These are phyloP conservation scores for Camponotus floridanus DNA, from an alignment of 1,140 invertebrate genomes.

Conservation along the genomic window DNA sequence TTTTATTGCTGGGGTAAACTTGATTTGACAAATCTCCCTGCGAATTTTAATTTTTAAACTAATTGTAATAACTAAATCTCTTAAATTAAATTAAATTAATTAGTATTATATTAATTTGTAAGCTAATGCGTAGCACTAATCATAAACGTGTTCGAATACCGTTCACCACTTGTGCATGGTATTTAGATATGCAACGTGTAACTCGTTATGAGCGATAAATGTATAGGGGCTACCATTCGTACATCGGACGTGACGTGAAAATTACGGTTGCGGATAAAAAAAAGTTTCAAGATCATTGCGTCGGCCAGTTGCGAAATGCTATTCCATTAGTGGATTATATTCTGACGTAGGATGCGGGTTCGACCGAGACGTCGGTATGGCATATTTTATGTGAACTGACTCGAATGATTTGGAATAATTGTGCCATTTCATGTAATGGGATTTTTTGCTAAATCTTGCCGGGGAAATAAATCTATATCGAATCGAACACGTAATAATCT, in stretches of 20 bases:
- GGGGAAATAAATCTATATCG: constrained; percentile 8
- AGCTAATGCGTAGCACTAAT: neutral
- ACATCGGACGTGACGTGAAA: neutral
- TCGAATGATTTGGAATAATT: constrained; percentile 6
- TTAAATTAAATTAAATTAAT: too few relatives aligned
- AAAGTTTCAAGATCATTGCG: constrained; percentile 48
- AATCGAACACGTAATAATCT: neutral
- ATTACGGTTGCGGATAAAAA: neutral
- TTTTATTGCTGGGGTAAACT: too few relatives aligned
- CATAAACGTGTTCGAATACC: neutral
- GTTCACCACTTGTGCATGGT: neutral
- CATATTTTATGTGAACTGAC: constrained; percentile 4
- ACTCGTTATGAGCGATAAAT: neutral
- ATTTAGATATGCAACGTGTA: constrained; percentile 23
- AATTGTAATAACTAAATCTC: too few relatives aligned
- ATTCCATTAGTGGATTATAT: constrained; percentile 29
- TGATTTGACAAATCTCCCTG: neutral
- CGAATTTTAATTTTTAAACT: neutral
- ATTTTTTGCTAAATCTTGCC: neutral
- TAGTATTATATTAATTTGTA: neutral
- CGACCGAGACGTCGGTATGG: neutral
- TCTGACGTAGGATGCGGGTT: constrained; percentile 39
- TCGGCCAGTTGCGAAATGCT: constrained; percentile 20
- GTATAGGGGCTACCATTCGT: constrained; percentile 30
- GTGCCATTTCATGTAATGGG: neutral